Base-by-base conservation (phyloP, 2,797 vertebrate species). In the Cirrhinus molitorella region DNA sequence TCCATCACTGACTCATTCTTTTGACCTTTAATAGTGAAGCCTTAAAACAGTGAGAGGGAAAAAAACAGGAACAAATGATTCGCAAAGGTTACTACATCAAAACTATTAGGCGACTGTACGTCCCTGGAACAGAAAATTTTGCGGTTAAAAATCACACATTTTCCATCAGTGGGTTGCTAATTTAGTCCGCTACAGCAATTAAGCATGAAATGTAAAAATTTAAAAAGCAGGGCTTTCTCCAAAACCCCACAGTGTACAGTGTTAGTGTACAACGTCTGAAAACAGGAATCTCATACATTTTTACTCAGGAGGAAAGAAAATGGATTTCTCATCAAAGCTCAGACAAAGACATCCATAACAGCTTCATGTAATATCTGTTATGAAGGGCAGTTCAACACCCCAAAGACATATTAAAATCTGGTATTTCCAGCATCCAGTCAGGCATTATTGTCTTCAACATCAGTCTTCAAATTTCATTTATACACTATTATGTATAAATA, bases 21-120 rank as follows among this genome's bases (percentile, higher is more conserved):
- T 86, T 94, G 92, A 94, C 93, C 92, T 94, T 94, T 93, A 88
- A 53, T 83, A 90, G 61, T 25, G 83, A 85, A 79, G 81, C 79
- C 63, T 80, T 81, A 87, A 86, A 87, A 86, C 68, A 83, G 16
- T 66, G 59, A n/a, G 5, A 25, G 12, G 17, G 17, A 0, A 79
- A 83, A 87, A 90, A 80, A 81, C 88, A 88, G 89, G 88, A 88
- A 88, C 88, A 84, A 90, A 88, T 88, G 80, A 86, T 91, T 90
- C 90, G 85, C 88, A 92, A 94, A 94, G 92, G 92, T 91, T 92
- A 88, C 87, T 81, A 79, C 79, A 87, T 84, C 34, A 59, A 43
- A 85, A 81, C 87, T 88, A 88, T 91, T 90, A 90, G 85, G 79
- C 70, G 31, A 75, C 79, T 81, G 34, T 84, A 65, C 8, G 13